Conservation (phyloP, 2,797 vertebrate genomes). For the Eulemur coronatus region DNA sequence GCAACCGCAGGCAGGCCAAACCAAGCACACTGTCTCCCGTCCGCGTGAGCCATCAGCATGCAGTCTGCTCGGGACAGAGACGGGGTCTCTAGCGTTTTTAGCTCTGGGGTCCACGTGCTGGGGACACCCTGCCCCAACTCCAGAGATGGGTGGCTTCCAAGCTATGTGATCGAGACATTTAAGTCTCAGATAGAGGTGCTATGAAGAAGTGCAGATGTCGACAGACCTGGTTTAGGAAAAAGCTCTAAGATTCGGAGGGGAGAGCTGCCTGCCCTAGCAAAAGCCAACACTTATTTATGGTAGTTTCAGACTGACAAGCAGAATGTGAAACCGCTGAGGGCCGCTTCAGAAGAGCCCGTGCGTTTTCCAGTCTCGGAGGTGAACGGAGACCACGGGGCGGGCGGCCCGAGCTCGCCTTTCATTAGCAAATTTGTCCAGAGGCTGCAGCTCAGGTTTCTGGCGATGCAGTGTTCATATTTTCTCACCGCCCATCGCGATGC, state of each 20-base stretch:
- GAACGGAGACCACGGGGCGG: neutral
- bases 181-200: neutral
- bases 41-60: rapidly evolving
- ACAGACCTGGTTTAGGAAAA: neutral
- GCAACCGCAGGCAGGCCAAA: neutral
- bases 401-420: neutral
- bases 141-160: neutral
- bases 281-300: neutral
- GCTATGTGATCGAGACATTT: neutral
- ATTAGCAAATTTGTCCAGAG: neutral
- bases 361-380: neutral
- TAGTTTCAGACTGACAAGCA: neutral
- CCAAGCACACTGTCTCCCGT: rapidly evolving
- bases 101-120: rapidly evolving
- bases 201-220: neutral
- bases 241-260: neutral
- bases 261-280: neutral
- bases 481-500: constrained; percentile 27
- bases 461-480: constrained; percentile 27
- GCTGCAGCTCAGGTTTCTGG: constrained; percentile 53
- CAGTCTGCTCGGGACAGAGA: neutral
- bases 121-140: neutral
- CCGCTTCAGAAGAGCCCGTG: constrained; percentile 38
- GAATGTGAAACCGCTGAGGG: constrained; percentile 1
- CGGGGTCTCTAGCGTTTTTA: neutral